phyloP scores from a whole-genome alignment of 2,113 vertebrate species.

The Oreochromis spilurus region DNA sequence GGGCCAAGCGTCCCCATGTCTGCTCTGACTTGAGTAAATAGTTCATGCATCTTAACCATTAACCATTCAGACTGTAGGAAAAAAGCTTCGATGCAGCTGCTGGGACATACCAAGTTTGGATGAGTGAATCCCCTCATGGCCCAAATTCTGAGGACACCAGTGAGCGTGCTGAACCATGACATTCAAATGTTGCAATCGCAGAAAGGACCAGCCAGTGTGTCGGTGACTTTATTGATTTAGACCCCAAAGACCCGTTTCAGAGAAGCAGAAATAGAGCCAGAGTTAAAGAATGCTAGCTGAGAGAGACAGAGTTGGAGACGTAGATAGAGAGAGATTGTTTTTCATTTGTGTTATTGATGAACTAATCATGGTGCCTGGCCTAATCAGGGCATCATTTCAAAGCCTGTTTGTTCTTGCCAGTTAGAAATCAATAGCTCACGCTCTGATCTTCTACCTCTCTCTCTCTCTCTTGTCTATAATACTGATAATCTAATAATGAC shows the following conservation, averaged over 20 bases:
- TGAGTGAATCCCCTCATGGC: accelerated
- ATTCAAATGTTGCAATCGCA: background rate
- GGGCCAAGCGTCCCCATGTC: accelerated
- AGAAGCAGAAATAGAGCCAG: background rate
- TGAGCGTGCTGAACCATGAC: background rate
- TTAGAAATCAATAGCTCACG: slow-evolving; percentile 20
- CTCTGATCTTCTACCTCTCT: background rate
- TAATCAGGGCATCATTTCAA: slow-evolving; percentile 41
- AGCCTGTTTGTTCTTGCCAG: slow-evolving; percentile 24
- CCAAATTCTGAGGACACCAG: background rate
- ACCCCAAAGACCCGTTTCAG: background rate
- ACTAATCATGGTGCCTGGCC: slow-evolving; percentile 9
- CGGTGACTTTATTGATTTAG: background rate
- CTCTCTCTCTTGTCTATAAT: background rate
- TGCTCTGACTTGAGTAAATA: background rate
- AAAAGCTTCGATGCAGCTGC: background rate
- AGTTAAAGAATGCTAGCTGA: background rate
- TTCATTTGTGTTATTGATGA: slow-evolving; percentile 47
- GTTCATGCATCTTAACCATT: background rate
- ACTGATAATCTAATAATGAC: slow-evolving; percentile 30
- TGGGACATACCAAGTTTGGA: background rate
- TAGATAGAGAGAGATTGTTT: slow-evolving; percentile 19
- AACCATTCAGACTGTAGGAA: background rate
- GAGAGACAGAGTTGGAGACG: background rate
- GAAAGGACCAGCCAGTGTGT: background rate